Evolutionary conservation across 92 coral and sea anemone species (phyloP).

Genomic region (Muricea muricata): DNA sequence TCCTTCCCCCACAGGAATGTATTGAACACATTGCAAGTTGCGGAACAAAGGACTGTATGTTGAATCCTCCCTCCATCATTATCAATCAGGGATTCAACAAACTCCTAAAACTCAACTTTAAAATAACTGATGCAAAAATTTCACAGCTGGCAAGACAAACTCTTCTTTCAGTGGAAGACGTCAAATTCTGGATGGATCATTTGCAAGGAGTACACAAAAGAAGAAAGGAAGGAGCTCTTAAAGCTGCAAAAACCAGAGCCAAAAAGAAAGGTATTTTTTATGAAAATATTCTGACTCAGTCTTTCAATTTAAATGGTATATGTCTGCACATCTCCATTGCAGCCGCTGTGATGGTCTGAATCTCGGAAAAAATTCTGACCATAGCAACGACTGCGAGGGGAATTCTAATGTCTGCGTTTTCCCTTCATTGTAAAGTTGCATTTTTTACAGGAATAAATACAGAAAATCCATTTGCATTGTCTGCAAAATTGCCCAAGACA

Average conservation of each 20-base stretch:
- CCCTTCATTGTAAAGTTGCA: background rate
- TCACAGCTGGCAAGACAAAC: background rate
- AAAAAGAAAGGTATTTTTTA: conserved; percentile 3
- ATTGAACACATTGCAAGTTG: background rate
- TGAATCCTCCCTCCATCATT: background rate
- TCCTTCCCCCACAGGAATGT: background rate
- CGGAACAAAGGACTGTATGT: conserved; percentile 11
- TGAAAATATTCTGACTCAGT: no score
- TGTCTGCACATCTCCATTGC: no score
- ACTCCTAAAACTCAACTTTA: background rate
- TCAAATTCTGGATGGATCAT: conserved; percentile 1
- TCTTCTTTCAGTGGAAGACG: background rate
- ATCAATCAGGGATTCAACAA: background rate
- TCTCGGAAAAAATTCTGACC: background rate
- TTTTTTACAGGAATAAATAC: background rate
- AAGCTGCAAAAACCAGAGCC: conserved; percentile 17
- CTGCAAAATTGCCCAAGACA: conserved; percentile 22
- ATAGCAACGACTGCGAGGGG: no score
- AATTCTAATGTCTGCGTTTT: no score
- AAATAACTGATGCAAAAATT: background rate
- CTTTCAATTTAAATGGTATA: no score
- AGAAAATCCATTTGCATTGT: background rate
- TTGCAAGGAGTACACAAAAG: background rate
- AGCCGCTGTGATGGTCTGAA: background rate
- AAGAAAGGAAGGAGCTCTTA: background rate